Conservation (phyloP, 2,888 invertebrate genomes). For the Hedychridium roseum region DNA sequence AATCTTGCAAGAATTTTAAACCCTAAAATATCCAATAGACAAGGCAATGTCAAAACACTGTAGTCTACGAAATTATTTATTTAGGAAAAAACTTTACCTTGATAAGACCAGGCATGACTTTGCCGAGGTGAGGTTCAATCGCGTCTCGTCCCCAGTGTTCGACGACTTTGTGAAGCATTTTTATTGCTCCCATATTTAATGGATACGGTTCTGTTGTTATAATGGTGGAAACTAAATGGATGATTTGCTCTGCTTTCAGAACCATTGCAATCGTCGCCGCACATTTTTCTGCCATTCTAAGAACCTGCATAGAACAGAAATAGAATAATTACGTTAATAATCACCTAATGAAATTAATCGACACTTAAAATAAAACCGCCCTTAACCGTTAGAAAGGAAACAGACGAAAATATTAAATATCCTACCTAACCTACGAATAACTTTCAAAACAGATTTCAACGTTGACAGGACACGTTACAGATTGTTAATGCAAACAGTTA, state of each 20-base stretch:
- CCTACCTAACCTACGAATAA: too few relatives aligned
- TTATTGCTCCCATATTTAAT: slow-evolving; percentile 89
- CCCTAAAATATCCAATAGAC: neutral
- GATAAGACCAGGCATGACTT: slow-evolving; percentile 88
- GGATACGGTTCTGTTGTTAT: slow-evolving; percentile 89
- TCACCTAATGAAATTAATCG: too few relatives aligned
- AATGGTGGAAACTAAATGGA: slow-evolving; percentile 81
- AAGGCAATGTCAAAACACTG: neutral
- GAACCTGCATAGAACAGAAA: slow-evolving; percentile 66
- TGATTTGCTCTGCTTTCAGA: slow-evolving; percentile 81
- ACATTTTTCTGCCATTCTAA: slow-evolving; percentile 87
- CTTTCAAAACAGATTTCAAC: too few relatives aligned
- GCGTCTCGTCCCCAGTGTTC: slow-evolving; percentile 78
- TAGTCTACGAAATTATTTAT: too few relatives aligned
- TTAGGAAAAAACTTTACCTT: slow-evolving; percentile 67
- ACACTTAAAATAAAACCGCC: too few relatives aligned
- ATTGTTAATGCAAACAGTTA: too few relatives aligned
- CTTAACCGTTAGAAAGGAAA: too few relatives aligned
- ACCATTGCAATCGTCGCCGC: slow-evolving; percentile 79
- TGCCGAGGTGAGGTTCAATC: slow-evolving; percentile 77
- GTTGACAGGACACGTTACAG: too few relatives aligned
- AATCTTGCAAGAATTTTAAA: neutral
- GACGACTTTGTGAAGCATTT: slow-evolving; percentile 86
- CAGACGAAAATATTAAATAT: too few relatives aligned
- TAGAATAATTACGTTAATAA: too few relatives aligned